phyloP scores from a whole-genome alignment of 1,140 invertebrate genomes.

The Drosophila erecta region DNA sequence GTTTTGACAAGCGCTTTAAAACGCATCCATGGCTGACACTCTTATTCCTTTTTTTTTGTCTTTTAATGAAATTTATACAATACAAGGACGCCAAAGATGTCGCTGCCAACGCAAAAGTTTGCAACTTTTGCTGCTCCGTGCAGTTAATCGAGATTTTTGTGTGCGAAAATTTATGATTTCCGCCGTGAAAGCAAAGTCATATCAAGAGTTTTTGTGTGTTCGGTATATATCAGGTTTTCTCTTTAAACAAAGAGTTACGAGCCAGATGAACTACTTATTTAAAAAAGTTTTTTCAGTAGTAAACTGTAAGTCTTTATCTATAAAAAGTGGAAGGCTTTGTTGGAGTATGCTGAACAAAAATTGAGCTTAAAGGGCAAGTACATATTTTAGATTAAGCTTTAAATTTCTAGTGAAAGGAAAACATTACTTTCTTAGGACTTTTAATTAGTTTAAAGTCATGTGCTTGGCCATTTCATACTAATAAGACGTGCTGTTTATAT shows the following conservation, averaged over 20 bases:
- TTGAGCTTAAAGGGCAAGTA: neutral
- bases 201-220: constrained; percentile 38
- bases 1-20: constrained; percentile 76
- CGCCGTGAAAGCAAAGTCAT: constrained; percentile 43
- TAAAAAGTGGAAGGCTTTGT: neutral
- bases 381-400: too few relatives aligned
- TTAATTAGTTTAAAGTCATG: too few relatives aligned
- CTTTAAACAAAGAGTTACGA: constrained; percentile 41
- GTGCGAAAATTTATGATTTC: constrained; percentile 64
- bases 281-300: neutral
- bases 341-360: neutral
- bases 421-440: too few relatives aligned
- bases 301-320: neutral
- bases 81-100: constrained; percentile 29
- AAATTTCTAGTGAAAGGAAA: too few relatives aligned
- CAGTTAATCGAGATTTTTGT: constrained; percentile 61
- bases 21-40: constrained; percentile 53
- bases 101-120: constrained; percentile 54
- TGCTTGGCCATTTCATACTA: neutral
- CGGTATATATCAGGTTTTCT: constrained; percentile 23
- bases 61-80: constrained; percentile 59
- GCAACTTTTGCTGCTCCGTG: constrained; percentile 45
- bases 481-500: too few relatives aligned
- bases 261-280: neutral
- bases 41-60: constrained; percentile 17